These are phyloP conservation scores for Sebastes kiyomatsui DNA, from an alignment of 2,797 vertebrate species.

Conservation along the genomic window DNA sequence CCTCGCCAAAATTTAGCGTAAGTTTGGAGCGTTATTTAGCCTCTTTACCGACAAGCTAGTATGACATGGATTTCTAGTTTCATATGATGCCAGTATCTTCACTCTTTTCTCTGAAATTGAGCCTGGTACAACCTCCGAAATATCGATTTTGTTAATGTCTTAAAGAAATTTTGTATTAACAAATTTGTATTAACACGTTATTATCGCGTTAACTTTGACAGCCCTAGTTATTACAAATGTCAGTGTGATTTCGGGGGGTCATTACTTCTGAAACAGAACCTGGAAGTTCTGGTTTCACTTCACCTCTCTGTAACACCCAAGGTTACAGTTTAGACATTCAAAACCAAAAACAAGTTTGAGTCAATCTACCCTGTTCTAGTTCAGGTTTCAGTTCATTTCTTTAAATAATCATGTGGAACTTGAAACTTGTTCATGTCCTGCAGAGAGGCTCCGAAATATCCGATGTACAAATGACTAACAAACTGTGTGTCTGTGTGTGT, in stretches of 20 bases:
- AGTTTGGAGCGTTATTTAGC: too few species aligned
- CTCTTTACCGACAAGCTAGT: too few species aligned
- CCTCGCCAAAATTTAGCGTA: too few species aligned
- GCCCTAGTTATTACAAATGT: neutral
- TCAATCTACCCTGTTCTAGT: neutral
- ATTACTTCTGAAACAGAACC: neutral
- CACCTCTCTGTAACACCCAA: neutral
- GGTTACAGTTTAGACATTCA: neutral
- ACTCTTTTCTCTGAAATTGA: too few species aligned
- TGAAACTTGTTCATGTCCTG: neutral
- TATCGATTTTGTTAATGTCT: too few species aligned
- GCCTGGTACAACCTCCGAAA: too few species aligned
- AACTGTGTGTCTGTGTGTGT: neutral
- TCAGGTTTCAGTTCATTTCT: neutral
- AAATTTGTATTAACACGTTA: neutral
- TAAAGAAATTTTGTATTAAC: neutral
- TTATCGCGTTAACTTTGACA: neutral
- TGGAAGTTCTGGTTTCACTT: neutral
- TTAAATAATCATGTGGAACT: neutral
- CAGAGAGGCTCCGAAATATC: neutral
- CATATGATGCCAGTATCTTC: too few species aligned
- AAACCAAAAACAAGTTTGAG: neutral
- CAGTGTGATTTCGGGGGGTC: neutral
- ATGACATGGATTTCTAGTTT: too few species aligned
- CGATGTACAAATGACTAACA: too few species aligned